Evolutionary conservation across 1,140 invertebrate species (phyloP).

Genomic region (silkworm (Bombyx mori)): ASM3026992v2 NC_085117.1:1895001-1895500

Average conservation of each 20-base stretch:
- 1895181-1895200: slow-evolving; percentile 50
- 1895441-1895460: slow-evolving; percentile 34
- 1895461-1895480: slow-evolving; percentile 26
- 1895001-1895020: too few relatives aligned
- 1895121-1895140: too few relatives aligned
- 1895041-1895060: too few relatives aligned
- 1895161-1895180: not conserved
- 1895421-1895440: slow-evolving; percentile 32
- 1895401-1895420: slow-evolving; percentile 41
- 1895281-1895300: slow-evolving; percentile 52
- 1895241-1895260: slow-evolving; percentile 50
- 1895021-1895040: too few relatives aligned
- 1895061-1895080: too few relatives aligned
- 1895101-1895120: too few relatives aligned
- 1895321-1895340: not conserved
- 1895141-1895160: too few relatives aligned
- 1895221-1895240: slow-evolving; percentile 62
- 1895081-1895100: too few relatives aligned
- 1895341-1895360: not conserved
- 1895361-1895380: not conserved
- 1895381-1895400: slow-evolving; percentile 51
- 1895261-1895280: slow-evolving; percentile 51
- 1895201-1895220: slow-evolving; percentile 52
- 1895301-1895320: slow-evolving; percentile 28
- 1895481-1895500: slow-evolving; percentile 43